Conservation (phyloP, 2,113 vertebrate species). For the Oreocharis arfaki region DNA sequence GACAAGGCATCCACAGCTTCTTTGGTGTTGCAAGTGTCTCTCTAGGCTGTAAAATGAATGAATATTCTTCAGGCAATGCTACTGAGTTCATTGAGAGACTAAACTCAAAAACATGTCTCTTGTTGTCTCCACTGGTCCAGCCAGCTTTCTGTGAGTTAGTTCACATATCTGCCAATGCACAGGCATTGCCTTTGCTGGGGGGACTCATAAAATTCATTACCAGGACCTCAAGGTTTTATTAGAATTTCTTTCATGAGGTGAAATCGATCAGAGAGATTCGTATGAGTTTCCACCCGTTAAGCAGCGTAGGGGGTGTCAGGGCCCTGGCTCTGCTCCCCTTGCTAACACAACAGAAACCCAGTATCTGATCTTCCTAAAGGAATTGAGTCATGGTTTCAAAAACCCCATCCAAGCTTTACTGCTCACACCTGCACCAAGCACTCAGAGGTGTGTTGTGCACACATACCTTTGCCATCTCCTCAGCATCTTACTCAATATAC, state of each 20-base stretch:
- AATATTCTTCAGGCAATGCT: background rate
- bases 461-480: conserved; percentile 26
- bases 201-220: background rate
- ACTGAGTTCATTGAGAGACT: background rate
- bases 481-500: conserved; percentile 13
- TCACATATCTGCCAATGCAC: background rate
- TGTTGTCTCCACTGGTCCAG: background rate
- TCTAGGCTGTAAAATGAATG: background rate
- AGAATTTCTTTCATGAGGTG: background rate
- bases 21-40: background rate
- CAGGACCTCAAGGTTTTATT: background rate
- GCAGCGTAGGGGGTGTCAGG: background rate
- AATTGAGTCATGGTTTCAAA: conserved; percentile 63
- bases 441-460: conserved; percentile 21
- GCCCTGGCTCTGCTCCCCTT: background rate
- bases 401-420: conserved; percentile 32
- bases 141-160: background rate
- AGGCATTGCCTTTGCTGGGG: background rate
- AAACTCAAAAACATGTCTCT: background rate
- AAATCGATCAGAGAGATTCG: fast-evolving
- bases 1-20: background rate
- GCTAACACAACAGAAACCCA: conserved; percentile 44
- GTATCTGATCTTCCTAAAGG: conserved; percentile 58
- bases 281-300: background rate
- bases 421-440: conserved; percentile 23